Evolutionary conservation across 2,113 vertebrate genomes (phyloP).

Genomic region (Neomonachus schauinslandi): DNA sequence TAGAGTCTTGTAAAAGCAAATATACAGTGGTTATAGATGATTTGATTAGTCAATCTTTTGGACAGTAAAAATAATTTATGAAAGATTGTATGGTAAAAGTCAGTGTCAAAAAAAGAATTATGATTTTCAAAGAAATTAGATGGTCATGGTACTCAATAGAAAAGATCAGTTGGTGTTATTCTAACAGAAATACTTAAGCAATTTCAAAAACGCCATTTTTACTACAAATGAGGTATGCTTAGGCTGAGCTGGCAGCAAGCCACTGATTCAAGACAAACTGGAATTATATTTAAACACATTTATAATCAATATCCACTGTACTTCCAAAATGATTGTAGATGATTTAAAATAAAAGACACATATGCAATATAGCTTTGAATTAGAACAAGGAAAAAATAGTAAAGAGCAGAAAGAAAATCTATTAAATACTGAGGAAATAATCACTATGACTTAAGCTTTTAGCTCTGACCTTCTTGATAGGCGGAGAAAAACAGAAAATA

Average conservation of each 20-base stretch:
- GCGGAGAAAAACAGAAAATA: neutral
- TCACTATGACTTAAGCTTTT: neutral
- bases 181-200: neutral
- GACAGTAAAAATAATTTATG: neutral
- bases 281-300: neutral
- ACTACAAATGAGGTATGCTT: neutral
- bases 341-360: slow-evolving; percentile 17
- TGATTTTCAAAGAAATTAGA: slow-evolving; percentile 20
- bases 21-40: neutral
- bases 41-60: neutral
- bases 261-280: neutral
- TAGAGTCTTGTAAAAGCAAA: neutral
- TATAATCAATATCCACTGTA: neutral
- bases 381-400: neutral
- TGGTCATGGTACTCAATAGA: neutral
- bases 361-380: neutral
- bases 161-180: neutral
- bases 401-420: neutral
- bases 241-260: neutral
- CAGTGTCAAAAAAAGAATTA: neutral
- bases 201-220: neutral
- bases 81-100: neutral
- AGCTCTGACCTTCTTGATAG: neutral
- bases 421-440: neutral
- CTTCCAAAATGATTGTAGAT: neutral